Evolutionary conservation across 2,113 vertebrate species (phyloP).

Genomic region (Dinomys branickii): DNA sequence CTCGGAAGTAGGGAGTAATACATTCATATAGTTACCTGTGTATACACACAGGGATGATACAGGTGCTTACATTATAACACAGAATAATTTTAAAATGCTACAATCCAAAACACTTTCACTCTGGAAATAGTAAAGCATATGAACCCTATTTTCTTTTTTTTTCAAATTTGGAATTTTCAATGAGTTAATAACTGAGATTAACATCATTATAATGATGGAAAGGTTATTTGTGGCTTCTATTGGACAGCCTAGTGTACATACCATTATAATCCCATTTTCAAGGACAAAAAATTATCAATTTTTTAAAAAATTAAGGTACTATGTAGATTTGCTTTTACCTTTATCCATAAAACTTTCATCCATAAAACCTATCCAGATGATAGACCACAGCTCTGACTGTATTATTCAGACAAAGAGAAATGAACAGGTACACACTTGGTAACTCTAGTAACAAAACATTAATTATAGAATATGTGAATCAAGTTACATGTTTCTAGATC

Average conservation of each 20-base stretch:
- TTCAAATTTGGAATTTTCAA: no score
- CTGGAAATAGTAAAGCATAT: conserved; percentile 7
- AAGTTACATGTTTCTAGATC: conserved; percentile 71
- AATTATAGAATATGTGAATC: conserved; percentile 69
- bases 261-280: background rate
- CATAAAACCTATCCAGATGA: no score
- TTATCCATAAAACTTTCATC: conserved; percentile 16
- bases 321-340: background rate
- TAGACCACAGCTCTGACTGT: background rate
- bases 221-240: no score
- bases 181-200: no score
- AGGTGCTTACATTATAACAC: background rate
- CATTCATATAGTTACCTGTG: background rate
- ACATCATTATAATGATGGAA: no score
- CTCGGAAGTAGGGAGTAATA: background rate
- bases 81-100: background rate
- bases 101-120: background rate
- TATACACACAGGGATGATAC: background rate
- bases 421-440: conserved; percentile 54
- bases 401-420: conserved; percentile 22
- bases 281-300: background rate
- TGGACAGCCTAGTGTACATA: no score
- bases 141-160: no score
- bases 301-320: background rate
- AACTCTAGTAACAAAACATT: conserved; percentile 76